Percentiles rank a stretch among this genome's conserved stretches.
Conservation (phyloP, 2,797 vertebrate species). For the Molothrus aeneus region DNA sequence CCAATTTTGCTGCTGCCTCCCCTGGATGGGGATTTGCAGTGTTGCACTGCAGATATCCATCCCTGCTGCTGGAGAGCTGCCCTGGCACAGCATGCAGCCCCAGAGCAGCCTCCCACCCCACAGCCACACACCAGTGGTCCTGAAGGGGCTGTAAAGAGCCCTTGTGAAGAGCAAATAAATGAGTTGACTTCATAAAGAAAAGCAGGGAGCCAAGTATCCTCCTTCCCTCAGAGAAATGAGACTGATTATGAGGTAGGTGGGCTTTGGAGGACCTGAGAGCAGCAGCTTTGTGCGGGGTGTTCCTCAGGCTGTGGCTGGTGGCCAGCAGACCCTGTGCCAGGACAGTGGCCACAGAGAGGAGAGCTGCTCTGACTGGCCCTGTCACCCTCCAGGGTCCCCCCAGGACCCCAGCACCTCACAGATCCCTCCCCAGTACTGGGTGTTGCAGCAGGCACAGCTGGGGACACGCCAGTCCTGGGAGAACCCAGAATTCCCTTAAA, state of each 20-base stretch:
- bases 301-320: neutral
- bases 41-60: neutral
- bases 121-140: neutral
- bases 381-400: too few relatives aligned
- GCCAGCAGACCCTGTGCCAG: neutral
- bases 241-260: neutral
- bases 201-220: neutral
- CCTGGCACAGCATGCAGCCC: neutral
- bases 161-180: constrained; percentile 4
- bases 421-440: neutral
- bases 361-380: fast-evolving
- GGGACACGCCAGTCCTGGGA: fast-evolving
- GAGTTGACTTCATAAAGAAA: neutral
- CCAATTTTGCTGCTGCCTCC: neutral
- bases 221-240: neutral
- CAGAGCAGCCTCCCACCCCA: neutral
- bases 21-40: neutral
- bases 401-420: neutral
- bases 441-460: neutral
- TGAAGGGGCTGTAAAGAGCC: neutral
- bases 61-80: neutral
- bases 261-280: neutral
- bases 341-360: neutral
- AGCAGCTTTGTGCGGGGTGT: fast-evolving
- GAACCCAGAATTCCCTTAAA: neutral